Conservation (phyloP, 2,113 vertebrate species). For the Xiphias gladius region DNA sequence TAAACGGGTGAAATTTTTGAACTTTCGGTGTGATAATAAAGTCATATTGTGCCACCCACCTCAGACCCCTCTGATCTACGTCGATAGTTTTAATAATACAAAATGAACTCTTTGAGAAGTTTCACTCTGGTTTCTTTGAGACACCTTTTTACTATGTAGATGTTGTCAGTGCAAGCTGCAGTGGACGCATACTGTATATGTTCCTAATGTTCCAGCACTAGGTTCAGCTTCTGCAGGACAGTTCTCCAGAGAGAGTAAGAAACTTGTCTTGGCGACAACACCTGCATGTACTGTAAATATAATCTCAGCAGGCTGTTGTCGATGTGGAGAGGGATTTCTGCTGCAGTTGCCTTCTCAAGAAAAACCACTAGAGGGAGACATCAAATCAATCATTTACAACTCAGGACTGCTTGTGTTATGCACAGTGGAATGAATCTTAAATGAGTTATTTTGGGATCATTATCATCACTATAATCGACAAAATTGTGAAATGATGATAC, state of each 20-base stretch:
- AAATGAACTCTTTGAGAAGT: not conserved
- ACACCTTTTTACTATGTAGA: too few relatives aligned
- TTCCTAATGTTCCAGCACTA: not conserved
- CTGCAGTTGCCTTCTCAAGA: slow-evolving; percentile 32
- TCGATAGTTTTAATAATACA: not conserved
- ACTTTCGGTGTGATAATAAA: too few relatives aligned
- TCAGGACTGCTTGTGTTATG: not conserved
- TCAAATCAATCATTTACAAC: not conserved
- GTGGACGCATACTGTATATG: not conserved
- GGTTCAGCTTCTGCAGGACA: slow-evolving; percentile 5
- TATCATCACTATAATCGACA: not conserved
- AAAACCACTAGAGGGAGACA: slow-evolving; percentile 61
- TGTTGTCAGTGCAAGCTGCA: not conserved
- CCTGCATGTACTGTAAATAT: not conserved
- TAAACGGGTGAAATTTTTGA: too few relatives aligned
- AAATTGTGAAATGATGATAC: not conserved
- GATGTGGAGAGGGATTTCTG: not conserved
- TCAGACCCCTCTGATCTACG: not conserved
- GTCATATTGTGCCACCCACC: not conserved
- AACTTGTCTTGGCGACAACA: not conserved
- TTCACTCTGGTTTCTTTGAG: not conserved
- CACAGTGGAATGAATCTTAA: not conserved
- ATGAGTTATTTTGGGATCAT: not conserved
- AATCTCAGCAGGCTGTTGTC: not conserved
- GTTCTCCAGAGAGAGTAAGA: not conserved